Conservation (phyloP, 2,797 vertebrate species). For the Scolopax rusticola region DNA sequence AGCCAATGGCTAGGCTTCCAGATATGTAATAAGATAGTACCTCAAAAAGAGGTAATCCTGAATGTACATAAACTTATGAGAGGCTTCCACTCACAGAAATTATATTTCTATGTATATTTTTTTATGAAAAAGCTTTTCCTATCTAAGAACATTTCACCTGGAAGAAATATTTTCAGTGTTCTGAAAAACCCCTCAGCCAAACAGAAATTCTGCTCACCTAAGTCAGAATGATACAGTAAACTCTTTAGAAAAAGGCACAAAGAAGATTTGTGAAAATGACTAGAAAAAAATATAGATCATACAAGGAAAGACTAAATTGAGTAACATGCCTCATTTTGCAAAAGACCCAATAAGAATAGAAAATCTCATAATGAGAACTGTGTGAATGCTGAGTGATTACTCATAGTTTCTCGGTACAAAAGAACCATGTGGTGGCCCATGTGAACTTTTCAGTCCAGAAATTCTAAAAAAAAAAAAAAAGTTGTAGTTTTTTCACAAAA, state of each 20-base stretch:
- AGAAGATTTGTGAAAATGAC: background rate
- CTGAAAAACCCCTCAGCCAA: background rate
- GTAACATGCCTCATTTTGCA: background rate
- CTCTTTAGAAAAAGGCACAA: background rate
- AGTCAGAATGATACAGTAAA: background rate
- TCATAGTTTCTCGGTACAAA: background rate
- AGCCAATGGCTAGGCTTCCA: background rate
- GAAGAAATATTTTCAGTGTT: background rate
- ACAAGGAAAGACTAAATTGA: background rate
- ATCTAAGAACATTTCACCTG: background rate
- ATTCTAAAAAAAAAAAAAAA: background rate
- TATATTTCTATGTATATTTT: background rate
- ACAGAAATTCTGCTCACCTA: background rate
- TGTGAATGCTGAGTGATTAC: background rate
- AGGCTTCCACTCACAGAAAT: background rate
- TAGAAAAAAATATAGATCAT: background rate
- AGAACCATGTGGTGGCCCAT: background rate
- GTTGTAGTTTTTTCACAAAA: background rate
- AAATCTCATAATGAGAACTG: background rate
- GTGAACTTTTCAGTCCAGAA: background rate
- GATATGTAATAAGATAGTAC: accelerated
- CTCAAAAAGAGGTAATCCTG: background rate
- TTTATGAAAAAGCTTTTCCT: background rate
- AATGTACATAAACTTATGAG: background rate
- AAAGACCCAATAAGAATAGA: background rate